A percentile compares a stretch with the other conserved stretches of the same genome.
Conservation (phyloP, 2,888 invertebrate species). For the Amblyjoppa proteus region DNA sequence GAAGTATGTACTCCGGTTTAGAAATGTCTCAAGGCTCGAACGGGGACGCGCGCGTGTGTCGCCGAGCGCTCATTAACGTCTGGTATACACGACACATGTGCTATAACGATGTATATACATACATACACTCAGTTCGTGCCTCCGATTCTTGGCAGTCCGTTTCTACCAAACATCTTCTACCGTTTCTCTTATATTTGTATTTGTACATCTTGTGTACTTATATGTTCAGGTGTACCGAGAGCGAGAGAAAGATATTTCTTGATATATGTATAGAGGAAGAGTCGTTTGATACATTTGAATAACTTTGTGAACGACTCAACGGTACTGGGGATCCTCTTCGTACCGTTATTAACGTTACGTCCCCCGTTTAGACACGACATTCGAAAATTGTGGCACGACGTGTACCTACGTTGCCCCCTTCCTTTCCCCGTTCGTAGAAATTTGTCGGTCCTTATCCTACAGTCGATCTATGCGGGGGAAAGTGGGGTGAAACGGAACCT, state of each 20-base stretch:
- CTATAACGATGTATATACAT: neutral
- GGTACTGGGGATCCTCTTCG: slow-evolving; percentile 8
- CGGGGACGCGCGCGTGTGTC: slow-evolving; percentile 55
- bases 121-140: slow-evolving; percentile 30
- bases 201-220: slow-evolving; percentile 61
- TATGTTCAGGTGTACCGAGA: slow-evolving; percentile 60
- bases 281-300: slow-evolving; percentile 47
- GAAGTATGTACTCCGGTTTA: slow-evolving; percentile 39
- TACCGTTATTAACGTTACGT: slow-evolving; percentile 1
- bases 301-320: slow-evolving; percentile 32
- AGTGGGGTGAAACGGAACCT: neutral
- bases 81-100: slow-evolving; percentile 15
- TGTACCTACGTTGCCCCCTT: neutral
- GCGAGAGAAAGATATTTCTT: slow-evolving; percentile 2
- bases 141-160: slow-evolving; percentile 43
- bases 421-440: neutral
- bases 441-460: neutral
- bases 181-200: slow-evolving; percentile 29
- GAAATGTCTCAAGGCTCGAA: slow-evolving; percentile 51
- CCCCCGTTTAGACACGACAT: neutral
- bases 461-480: neutral
- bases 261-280: neutral
- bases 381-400: slow-evolving; percentile 18
- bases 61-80: slow-evolving; percentile 51
- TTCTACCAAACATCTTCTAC: slow-evolving; percentile 30